A percentile compares a stretch with the other conserved stretches of the same genome.
Conservation (phyloP, 2,113 vertebrate genomes). For the Petroica traversi region DNA sequence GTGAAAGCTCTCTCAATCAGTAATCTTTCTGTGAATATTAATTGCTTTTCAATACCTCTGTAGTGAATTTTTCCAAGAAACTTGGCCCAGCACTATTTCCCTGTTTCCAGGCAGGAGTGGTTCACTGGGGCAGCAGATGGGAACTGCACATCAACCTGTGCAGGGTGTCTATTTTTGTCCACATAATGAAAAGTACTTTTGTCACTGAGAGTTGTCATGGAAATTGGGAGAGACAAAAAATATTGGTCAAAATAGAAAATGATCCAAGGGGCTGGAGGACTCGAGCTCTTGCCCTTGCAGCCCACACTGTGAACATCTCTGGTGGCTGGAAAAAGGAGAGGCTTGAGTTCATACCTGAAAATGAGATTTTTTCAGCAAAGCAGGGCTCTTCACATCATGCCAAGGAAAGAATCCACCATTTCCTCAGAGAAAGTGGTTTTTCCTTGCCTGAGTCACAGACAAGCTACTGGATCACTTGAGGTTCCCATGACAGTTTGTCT, state of each 20-base stretch:
- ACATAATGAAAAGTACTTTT: not conserved
- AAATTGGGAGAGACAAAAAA: not conserved
- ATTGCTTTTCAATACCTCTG: not conserved
- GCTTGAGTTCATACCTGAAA: not conserved
- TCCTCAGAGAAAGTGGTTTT: not conserved
- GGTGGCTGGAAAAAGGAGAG: not conserved
- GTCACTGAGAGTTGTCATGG: conserved; percentile 32
- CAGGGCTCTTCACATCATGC: not conserved
- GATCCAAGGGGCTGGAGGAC: not conserved
- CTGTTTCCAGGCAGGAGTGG: not conserved
- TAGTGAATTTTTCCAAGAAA: not conserved
- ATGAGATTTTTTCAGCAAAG: not conserved
- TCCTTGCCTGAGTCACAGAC: not conserved
- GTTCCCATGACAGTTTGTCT: not conserved
- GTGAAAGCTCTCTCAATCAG: not conserved
- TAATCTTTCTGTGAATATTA: not conserved
- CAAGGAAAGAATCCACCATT: not conserved
- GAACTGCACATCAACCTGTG: not conserved
- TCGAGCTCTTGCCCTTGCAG: not conserved
- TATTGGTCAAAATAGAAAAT: not conserved
- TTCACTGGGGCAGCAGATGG: not conserved
- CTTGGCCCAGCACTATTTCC: not conserved
- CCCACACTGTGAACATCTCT: not conserved
- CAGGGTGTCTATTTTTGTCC: not conserved
- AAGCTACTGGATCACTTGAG: not conserved